These are phyloP conservation scores for Centruroides sculpturatus DNA, from an alignment of 1,140 invertebrate species.

Conservation along the genomic window DNA sequence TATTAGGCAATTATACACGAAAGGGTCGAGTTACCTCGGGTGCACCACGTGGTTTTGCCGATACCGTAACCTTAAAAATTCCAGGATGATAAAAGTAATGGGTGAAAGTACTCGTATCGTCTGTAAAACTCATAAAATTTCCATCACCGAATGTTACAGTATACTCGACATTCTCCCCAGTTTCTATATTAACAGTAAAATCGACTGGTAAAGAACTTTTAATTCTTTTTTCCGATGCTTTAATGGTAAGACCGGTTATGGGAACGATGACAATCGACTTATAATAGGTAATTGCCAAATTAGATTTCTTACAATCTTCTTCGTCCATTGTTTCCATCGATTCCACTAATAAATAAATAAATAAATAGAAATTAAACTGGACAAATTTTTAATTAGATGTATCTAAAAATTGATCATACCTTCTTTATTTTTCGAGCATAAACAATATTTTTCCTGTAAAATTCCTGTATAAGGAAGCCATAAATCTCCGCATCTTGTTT, in stretches of 20 bases:
- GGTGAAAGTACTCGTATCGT: conserved; percentile 2
- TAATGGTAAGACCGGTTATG: conserved; percentile 2
- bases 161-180: conserved; percentile 13
- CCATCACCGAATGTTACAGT: conserved; percentile 17
- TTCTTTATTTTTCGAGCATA: conserved; percentile 16
- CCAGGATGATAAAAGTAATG: conserved; percentile 15
- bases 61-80: conserved; percentile 11
- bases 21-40: conserved; percentile 9
- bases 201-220: conserved; percentile 3
- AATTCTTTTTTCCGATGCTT: conserved; percentile 7
- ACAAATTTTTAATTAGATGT: too few relatives aligned
- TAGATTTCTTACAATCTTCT: too few relatives aligned
- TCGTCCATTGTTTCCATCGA: too few relatives aligned
- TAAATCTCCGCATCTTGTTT: conserved; percentile 15
- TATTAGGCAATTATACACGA: neutral
- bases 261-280: conserved; percentile 11
- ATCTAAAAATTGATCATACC: neutral
- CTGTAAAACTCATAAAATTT: conserved; percentile 8
- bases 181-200: conserved; percentile 9
- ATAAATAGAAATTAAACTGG: too few relatives aligned
- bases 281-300: neutral
- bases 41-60: conserved; percentile 12
- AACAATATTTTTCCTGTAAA: conserved; percentile 10
- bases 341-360: too few relatives aligned
- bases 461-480: conserved; percentile 19